A percentile compares a stretch with the other conserved stretches of the same genome.
phyloP scores from a whole-genome alignment of 2,888 invertebrate genomes.

The Drosophila picticornis region DNA sequence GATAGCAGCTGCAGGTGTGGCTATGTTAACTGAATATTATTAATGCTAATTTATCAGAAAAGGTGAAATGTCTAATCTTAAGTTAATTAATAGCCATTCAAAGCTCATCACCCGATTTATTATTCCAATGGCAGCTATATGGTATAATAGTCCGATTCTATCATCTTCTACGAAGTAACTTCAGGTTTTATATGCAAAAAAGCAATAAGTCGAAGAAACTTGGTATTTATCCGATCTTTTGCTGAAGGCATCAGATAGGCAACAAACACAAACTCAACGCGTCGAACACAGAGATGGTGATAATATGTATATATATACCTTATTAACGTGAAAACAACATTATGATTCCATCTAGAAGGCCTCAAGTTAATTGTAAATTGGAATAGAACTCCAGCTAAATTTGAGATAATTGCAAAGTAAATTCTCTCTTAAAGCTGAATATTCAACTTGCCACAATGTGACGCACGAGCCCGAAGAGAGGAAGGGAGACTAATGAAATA shows the following conservation, averaged over 20 bases:
- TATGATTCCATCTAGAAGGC: not conserved
- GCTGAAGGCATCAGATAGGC: too few relatives aligned
- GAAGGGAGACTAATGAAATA: constrained; percentile 6
- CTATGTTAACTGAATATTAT: not conserved
- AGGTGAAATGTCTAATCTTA: not conserved
- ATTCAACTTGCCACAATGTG: constrained; percentile 18
- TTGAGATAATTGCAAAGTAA: not conserved
- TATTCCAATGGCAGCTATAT: too few relatives aligned
- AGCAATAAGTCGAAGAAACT: not conserved
- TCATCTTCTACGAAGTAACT: too few relatives aligned
- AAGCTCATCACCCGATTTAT: not conserved
- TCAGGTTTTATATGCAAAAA: too few relatives aligned
- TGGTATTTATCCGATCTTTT: not conserved
- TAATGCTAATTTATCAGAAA: not conserved
- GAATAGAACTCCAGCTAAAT: not conserved
- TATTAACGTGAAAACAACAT: not conserved
- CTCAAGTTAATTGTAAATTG: not conserved
- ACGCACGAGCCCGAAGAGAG: constrained; percentile 31
- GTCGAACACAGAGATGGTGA: not conserved
- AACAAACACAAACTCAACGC: too few relatives aligned
- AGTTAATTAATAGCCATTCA: not conserved
- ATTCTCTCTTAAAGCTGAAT: not conserved
- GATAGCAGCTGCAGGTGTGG: not conserved
- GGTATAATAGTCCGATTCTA: too few relatives aligned
- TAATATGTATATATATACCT: not conserved